phyloP scores from a whole-genome alignment of 1,140 invertebrate genomes.

The Drosophila willistoni region DNA sequence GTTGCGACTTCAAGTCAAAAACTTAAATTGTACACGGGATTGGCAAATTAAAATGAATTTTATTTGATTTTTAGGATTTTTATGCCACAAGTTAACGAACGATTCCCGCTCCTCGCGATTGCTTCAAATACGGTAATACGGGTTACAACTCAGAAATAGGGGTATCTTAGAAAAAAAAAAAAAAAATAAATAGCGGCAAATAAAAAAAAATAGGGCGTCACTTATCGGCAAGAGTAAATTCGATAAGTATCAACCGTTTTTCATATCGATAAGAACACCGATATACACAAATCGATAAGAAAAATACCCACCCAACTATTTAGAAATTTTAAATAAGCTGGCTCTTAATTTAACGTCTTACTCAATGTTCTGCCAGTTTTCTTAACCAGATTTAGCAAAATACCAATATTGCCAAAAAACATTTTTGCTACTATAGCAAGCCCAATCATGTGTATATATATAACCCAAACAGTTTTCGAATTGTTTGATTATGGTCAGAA shows the following conservation, averaged over 20 bases:
- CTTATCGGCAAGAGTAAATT: neutral
- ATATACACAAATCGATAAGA: too few species aligned
- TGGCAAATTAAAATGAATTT: constrained; percentile 5
- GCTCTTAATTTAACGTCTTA: neutral
- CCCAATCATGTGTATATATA: too few species aligned
- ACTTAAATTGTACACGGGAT: neutral
- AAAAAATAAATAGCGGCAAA: neutral
- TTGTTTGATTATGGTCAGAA: too few species aligned
- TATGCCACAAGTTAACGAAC: constrained; percentile 11
- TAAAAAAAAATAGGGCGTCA: neutral
- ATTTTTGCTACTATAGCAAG: too few species aligned
- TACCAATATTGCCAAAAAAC: too few species aligned
- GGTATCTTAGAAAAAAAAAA: neutral
- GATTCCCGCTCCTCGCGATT: constrained; percentile 10
- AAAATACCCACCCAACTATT: too few species aligned
- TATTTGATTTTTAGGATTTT: constrained; percentile 7
- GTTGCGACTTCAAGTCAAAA: constrained; percentile 1
- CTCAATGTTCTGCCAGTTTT: neutral
- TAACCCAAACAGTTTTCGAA: too few species aligned
- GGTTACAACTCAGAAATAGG: constrained; percentile 1
- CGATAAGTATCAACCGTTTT: neutral
- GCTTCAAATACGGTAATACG: constrained; percentile 9
- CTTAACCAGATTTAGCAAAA: too few species aligned
- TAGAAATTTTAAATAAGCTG: too few species aligned
- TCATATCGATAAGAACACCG: too few species aligned